These are phyloP conservation scores for Peromyscus nudipes DNA, from an alignment of 2,797 vertebrate species.

Conservation along the genomic window DNA sequence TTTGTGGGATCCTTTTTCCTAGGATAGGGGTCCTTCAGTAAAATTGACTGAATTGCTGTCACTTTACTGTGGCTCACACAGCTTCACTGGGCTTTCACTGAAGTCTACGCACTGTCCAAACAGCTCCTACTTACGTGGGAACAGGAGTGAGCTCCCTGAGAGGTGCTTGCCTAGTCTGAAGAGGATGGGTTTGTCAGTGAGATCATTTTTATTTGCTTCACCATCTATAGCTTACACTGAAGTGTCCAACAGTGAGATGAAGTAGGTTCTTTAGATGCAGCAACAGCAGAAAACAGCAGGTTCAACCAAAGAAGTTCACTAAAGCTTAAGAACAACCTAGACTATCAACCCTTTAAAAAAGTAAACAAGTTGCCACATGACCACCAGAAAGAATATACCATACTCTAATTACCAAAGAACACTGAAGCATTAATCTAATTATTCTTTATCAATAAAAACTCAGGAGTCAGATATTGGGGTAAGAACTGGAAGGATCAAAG, in stretches of 20 bases:
- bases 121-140: background rate
- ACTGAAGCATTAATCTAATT: too few relatives aligned
- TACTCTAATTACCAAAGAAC: background rate
- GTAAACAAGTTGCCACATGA: background rate
- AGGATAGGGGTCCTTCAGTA: background rate
- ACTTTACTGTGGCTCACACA: background rate
- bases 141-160: too few relatives aligned
- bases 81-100: background rate
- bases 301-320: slow-evolving; percentile 8
- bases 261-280: background rate
- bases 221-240: background rate
- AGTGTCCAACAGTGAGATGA: background rate
- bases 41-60: background rate
- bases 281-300: background rate
- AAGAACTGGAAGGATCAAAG: too few relatives aligned
- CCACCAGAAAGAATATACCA: background rate
- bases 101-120: background rate
- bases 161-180: background rate
- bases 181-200: background rate
- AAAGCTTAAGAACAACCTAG: background rate
- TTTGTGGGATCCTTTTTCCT: background rate
- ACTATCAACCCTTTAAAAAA: background rate
- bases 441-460: too few relatives aligned
- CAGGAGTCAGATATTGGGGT: too few relatives aligned
- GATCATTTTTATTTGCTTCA: background rate